Percentiles rank a stretch among this genome's conserved stretches.
phyloP scores from a whole-genome alignment of 2,888 invertebrate species.

The Chydorus sphaericus region DNA sequence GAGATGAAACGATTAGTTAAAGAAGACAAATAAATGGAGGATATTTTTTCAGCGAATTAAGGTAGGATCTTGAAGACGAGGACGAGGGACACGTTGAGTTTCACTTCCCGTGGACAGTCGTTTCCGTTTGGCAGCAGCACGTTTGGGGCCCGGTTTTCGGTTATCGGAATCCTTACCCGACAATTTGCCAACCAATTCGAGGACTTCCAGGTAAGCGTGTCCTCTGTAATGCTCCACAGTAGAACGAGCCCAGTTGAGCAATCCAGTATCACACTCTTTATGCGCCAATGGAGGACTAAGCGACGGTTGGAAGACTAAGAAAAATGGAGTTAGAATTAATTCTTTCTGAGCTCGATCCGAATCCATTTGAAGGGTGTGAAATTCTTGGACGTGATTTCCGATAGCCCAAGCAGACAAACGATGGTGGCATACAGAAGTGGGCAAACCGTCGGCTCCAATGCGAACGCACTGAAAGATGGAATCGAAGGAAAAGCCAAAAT shows the following conservation, averaged over 20 bases:
- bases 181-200: too few relatives aligned
- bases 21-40: too few relatives aligned
- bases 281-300: not conserved
- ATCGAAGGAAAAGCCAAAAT: not conserved
- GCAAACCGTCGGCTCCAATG: not conserved
- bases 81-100: too few relatives aligned
- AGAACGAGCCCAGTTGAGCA: not conserved
- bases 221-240: constrained; percentile 40
- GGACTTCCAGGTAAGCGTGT: constrained; percentile 83
- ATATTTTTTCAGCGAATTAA: too few relatives aligned
- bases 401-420: not conserved
- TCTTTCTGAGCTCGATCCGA: not conserved
- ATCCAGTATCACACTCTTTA: not conserved
- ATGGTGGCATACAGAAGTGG: not conserved
- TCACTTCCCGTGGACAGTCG: too few relatives aligned
- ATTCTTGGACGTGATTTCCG: not conserved
- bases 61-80: too few relatives aligned
- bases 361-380: not conserved
- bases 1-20: too few relatives aligned
- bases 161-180: too few relatives aligned
- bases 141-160: too few relatives aligned
- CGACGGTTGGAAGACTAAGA: not conserved
- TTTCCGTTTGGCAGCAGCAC: too few relatives aligned
- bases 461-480: not conserved
- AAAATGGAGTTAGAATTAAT: not conserved